These are phyloP conservation scores for Drosophila watanabei DNA, from an alignment of 1,140 invertebrate species.

Conservation along the genomic window DNA sequence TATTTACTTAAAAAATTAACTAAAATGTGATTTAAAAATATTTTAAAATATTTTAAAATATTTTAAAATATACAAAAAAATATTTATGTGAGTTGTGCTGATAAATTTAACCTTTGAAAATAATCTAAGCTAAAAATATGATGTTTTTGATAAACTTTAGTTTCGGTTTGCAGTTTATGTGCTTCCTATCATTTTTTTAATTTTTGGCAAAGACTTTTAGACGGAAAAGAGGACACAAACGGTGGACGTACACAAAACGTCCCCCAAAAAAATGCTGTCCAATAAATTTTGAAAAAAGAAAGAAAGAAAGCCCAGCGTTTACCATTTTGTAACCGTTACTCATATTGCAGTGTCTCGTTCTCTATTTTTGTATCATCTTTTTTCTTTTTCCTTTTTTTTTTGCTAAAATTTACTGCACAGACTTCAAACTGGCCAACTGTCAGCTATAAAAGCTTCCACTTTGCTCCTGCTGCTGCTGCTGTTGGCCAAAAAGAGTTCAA, in stretches of 20 bases:
- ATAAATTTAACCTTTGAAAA: neutral
- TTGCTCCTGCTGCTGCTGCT: conserved; percentile 7
- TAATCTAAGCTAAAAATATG: neutral
- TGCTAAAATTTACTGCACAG: conserved; percentile 59
- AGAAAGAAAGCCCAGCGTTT: neutral
- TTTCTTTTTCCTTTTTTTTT: conserved; percentile 11
- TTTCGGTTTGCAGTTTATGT: neutral
- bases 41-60: neutral
- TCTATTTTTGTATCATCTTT: too few species aligned
- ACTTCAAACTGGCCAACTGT: conserved; percentile 48
- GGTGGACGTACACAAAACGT: conserved; percentile 47
- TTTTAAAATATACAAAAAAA: neutral
- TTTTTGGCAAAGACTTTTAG: neutral
- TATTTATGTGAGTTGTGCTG: neutral
- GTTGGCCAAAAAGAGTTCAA: conserved; percentile 6
- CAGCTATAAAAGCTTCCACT: conserved; percentile 63
- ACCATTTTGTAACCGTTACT: conserved; percentile 28
- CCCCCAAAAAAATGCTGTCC: conserved; percentile 50
- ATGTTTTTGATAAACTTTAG: neutral
- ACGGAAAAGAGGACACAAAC: neutral
- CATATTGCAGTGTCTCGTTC: conserved; percentile 28
- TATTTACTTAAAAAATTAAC: too few species aligned
- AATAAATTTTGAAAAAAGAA: conserved; percentile 62
- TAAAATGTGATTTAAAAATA: too few species aligned
- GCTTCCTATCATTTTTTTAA: neutral